phyloP scores from a whole-genome alignment of 1,140 invertebrate genomes.

The Leucophenga varia region DNA sequence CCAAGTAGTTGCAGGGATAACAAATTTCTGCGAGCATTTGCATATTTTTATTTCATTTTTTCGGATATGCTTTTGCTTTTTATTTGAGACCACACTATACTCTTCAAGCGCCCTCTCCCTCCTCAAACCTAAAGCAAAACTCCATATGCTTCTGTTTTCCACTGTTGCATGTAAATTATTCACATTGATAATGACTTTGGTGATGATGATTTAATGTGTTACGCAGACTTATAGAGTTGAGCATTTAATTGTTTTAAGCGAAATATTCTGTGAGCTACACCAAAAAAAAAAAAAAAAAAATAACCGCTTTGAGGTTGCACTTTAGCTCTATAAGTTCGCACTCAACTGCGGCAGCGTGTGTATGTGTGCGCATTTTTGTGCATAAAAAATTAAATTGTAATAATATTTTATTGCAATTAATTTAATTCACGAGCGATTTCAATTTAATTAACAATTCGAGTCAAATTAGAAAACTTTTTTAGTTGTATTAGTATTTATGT shows the following conservation, averaged over 20 bases:
- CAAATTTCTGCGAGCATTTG: neutral
- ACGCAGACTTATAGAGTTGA: slow-evolving; percentile 51
- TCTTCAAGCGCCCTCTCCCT: slow-evolving; percentile 16
- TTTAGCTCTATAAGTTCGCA: slow-evolving; percentile 8
- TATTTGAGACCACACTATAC: too few relatives aligned
- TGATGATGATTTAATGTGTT: slow-evolving; percentile 51
- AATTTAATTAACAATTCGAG: too few relatives aligned
- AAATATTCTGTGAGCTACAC: slow-evolving; percentile 6
- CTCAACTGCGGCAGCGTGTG: too few relatives aligned
- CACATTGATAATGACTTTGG: slow-evolving; percentile 26
- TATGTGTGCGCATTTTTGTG: too few relatives aligned
- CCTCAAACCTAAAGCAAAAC: too few relatives aligned
- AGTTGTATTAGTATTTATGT: too few relatives aligned
- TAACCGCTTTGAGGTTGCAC: neutral
- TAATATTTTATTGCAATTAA: too few relatives aligned
- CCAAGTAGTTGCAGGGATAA: slow-evolving; percentile 13
- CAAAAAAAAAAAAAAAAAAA: neutral
- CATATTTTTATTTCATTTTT: too few relatives aligned
- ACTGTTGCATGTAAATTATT: slow-evolving; percentile 53
- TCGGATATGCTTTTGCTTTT: too few relatives aligned
- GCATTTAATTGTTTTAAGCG: slow-evolving; percentile 48
- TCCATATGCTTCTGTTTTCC: slow-evolving; percentile 34
- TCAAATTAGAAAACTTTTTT: too few relatives aligned
- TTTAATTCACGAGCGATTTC: too few relatives aligned
- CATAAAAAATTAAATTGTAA: too few relatives aligned